Conservation (phyloP, 2,797 vertebrate species). For the Coregonus suidteri region DNA sequence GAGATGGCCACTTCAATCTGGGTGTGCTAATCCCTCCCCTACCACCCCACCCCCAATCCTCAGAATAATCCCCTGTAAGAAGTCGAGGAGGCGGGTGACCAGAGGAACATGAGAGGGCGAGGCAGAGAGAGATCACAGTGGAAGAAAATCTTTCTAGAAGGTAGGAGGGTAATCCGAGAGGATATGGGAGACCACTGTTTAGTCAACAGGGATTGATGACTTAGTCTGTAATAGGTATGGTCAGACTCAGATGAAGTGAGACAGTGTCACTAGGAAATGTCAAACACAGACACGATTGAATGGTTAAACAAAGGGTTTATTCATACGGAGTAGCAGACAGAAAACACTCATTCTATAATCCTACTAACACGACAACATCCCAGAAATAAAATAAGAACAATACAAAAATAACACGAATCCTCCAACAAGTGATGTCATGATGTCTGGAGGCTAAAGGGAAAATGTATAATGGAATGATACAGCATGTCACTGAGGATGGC, state of each 20-base stretch:
- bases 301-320: constrained; percentile 23
- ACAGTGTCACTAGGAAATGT: neutral
- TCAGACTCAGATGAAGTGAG: neutral
- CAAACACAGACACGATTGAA: neutral
- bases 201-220: too few species aligned
- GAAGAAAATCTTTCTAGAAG: constrained; percentile 64
- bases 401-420: constrained; percentile 1
- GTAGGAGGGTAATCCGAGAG: constrained; percentile 31
- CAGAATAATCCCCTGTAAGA: constrained; percentile 58
- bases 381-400: constrained; percentile 8
- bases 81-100: constrained; percentile 44
- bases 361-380: neutral
- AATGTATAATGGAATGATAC: constrained; percentile 38
- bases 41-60: constrained; percentile 23
- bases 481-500: constrained; percentile 44
- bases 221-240: neutral
- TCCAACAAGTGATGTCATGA: neutral
- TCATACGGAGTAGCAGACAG: constrained; percentile 12
- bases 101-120: constrained; percentile 8
- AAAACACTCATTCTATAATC: constrained; percentile 16
- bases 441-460: constrained; percentile 19
- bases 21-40: constrained; percentile 70
- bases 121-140: constrained; percentile 39
- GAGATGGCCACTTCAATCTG: constrained; percentile 78
- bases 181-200: neutral